phyloP scores from a whole-genome alignment of 1,140 invertebrate genomes.

The Zaprionus lachaisei region DNA sequence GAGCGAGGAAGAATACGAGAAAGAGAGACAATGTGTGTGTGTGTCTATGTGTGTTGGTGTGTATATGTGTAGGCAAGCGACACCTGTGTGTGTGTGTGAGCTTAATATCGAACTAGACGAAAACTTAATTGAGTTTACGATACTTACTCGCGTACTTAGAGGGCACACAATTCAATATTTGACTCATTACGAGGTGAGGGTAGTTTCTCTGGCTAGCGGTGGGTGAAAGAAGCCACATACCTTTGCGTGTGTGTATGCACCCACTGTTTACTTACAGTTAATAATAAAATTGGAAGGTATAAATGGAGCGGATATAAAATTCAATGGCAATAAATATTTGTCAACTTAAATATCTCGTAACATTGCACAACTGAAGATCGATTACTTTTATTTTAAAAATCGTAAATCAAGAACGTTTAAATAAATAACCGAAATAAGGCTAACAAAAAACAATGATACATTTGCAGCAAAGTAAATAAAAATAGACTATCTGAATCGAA shows the following conservation, averaged over 20 bases:
- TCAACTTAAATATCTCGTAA: background rate
- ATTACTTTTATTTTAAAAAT: background rate
- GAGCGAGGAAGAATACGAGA: background rate
- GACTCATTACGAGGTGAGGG: constrained; percentile 62
- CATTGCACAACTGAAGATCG: background rate
- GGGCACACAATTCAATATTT: constrained; percentile 65
- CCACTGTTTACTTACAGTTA: background rate
- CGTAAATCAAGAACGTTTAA: background rate
- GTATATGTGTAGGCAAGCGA: constrained; percentile 1
- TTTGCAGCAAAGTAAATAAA: too few species aligned
- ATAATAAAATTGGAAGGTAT: background rate
- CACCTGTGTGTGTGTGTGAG: constrained; percentile 12
- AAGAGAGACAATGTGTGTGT: background rate
- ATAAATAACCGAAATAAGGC: background rate
- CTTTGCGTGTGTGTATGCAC: background rate
- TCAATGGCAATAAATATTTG: background rate
- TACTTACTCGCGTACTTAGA: constrained; percentile 34
- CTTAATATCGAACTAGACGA: constrained; percentile 42
- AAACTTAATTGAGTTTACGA: constrained; percentile 69
- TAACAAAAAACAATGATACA: background rate
- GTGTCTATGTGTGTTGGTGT: background rate
- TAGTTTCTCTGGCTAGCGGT: constrained; percentile 20
- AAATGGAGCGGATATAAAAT: background rate
- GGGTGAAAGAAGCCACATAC: constrained; percentile 28
- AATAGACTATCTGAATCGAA: too few species aligned